Base-by-base conservation (phyloP, 1,140 invertebrate genomes). In the Drosophila erecta region DNA sequence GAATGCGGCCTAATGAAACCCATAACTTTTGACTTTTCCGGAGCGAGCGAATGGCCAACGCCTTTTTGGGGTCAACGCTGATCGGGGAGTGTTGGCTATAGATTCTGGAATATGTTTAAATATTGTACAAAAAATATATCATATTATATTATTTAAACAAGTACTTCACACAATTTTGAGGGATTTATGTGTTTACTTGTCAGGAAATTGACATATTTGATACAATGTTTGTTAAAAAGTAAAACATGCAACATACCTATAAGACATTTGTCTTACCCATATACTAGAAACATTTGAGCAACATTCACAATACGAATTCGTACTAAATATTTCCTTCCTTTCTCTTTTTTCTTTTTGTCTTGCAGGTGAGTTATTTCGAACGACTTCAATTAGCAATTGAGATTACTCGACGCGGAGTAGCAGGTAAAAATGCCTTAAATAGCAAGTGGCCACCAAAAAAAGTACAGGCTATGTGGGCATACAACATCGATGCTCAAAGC, bases 1-100 rank as follows among this genome's bases (percentile, higher is more conserved):
- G 65, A 61, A 49, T 54, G 40, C 27, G 40, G 76, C 67, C 61
- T 87, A 87, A 87, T 87, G 84, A 87, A 87, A 87, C 71, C 84
- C 84, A 87, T 87, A 87, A 87, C 79, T 87, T 89, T 24, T 79
- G 66, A 37, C 76, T 73, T 85, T 85, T 80, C 71, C 64, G 76
- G 69, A 61, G 46, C 79, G 46, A 43, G 50, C 46, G 22, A 22
- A 49, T 44, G 43, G 41, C 15, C 57, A 54, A 61, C 56, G 78
- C 79, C 79, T 70, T 66, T 64, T 69, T 70, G 59, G 57, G 76
- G 76, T 70, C 66, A 70, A 56, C 17, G 17, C 17, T 1, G 1
- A 17, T 17, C 1, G 17, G 17, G 17, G 17, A 17, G 17, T 70
- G 66, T 40, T 66, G 50, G 6, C 27, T 1, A 7, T 30, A 7